Conservation (phyloP, 2,113 vertebrate genomes). For the Eurypyga helias region DNA sequence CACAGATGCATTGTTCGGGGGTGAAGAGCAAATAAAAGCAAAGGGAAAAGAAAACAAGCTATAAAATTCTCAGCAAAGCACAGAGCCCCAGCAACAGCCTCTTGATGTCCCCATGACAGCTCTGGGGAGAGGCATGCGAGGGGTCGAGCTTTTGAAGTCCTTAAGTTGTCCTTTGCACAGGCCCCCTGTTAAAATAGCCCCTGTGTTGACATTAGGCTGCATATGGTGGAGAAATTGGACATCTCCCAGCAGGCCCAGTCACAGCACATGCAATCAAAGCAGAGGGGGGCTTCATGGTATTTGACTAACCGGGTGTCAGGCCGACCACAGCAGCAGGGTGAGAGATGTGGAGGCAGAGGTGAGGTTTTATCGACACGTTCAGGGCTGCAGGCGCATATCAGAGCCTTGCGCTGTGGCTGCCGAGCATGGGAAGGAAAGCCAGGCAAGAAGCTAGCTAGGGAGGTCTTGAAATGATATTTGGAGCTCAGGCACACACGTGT, state of each 20-base stretch:
- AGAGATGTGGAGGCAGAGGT: neutral
- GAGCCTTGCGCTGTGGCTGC: accelerated
- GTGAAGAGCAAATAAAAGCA: conserved; percentile 79
- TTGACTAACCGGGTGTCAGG: neutral
- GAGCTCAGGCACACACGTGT: accelerated
- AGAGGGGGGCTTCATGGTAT: neutral
- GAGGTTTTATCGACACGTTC: neutral
- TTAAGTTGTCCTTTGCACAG: conserved; percentile 45
- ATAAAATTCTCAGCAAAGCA: conserved; percentile 74
- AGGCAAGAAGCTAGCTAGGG: neutral
- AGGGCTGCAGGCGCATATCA: neutral
- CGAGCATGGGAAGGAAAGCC: neutral
- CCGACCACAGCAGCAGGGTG: accelerated
- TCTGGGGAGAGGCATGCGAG: neutral
- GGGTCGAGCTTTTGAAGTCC: conserved; percentile 68
- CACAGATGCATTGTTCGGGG: conserved; percentile 71
- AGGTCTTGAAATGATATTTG: neutral
- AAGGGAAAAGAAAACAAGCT: conserved; percentile 79
- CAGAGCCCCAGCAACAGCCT: conserved; percentile 43
- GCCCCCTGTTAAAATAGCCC: conserved; percentile 58
- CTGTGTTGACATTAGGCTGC: conserved; percentile 54
- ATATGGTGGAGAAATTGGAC: conserved; percentile 29
- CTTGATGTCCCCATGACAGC: conserved; percentile 71
- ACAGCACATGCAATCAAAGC: neutral
- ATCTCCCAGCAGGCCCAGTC: neutral